phyloP scores from a whole-genome alignment of 2,113 vertebrate genomes.

The Larimichthys polyactis region DNA sequence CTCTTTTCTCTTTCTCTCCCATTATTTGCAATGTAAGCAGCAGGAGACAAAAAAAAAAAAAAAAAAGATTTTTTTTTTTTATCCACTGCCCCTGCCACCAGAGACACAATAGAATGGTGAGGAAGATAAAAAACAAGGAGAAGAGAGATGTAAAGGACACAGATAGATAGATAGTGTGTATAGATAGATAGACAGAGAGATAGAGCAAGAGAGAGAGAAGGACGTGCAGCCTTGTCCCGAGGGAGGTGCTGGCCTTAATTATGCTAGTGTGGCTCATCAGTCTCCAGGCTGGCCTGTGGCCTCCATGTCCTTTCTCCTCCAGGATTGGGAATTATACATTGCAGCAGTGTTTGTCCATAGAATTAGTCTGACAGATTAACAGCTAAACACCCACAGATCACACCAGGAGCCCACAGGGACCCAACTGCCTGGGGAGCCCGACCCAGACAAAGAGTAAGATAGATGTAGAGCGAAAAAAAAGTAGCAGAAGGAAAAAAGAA shows the following conservation, averaged over 20 bases:
- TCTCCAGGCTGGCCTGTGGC: constrained; percentile 78
- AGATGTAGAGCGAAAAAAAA: constrained; percentile 18
- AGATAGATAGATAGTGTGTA: constrained; percentile 38
- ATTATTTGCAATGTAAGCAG: constrained; percentile 49
- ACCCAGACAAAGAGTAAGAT: constrained; percentile 33
- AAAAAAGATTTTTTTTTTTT: constrained; percentile 44
- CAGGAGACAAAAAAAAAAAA: not conserved
- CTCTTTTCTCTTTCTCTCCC: constrained; percentile 3
- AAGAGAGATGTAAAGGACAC: constrained; percentile 44
- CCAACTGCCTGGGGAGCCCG: constrained; percentile 65
- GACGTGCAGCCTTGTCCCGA: constrained; percentile 52
- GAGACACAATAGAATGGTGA: constrained; percentile 47
- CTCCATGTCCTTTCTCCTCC: constrained; percentile 68
- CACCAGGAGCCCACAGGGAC: constrained; percentile 61
- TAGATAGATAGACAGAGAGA: constrained; percentile 43
- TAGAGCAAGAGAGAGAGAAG: constrained; percentile 35
- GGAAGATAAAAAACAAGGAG: constrained; percentile 48
- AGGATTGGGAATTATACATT: constrained; percentile 72
- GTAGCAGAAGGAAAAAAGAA: not conserved
- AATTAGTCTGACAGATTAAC: constrained; percentile 83
- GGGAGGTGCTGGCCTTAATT: constrained; percentile 84
- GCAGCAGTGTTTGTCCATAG: constrained; percentile 76
- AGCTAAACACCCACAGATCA: constrained; percentile 80
- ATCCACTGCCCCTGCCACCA: constrained; percentile 16
- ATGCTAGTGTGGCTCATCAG: constrained; percentile 82